Percentiles rank a stretch among this genome's conserved stretches.
Evolutionary conservation across 2,797 vertebrate species (phyloP).

Genomic region (Syncerus caffer): DNA sequence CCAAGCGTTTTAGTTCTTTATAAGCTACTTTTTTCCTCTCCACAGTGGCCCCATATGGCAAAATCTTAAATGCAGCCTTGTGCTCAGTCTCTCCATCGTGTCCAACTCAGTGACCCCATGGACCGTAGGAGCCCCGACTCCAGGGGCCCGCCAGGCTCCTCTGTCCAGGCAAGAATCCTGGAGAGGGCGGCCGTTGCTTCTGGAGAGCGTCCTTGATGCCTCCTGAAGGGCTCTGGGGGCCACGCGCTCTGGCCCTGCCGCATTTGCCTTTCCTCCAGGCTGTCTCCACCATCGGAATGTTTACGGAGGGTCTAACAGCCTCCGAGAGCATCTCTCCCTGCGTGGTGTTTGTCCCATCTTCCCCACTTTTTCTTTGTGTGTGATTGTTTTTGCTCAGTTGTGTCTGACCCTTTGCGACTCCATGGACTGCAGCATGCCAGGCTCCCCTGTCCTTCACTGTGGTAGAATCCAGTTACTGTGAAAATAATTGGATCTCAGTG

Average conservation of each 20-base stretch:
- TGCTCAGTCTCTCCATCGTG: accelerated
- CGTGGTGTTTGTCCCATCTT: neutral
- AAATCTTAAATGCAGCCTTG: neutral
- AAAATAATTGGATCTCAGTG: neutral
- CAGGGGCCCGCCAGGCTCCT: neutral
- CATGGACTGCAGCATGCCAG: neutral
- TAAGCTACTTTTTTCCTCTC: neutral
- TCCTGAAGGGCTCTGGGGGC: neutral
- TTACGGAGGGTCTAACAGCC: neutral
- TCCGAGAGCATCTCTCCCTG: neutral
- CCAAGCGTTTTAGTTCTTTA: neutral
- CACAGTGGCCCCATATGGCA: neutral
- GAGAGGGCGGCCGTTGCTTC: neutral
- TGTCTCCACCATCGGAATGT: neutral
- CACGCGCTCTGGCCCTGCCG: neutral
- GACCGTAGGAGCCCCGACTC: neutral
- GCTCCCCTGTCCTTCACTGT: neutral
- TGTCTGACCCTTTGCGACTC: neutral
- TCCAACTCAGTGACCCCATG: neutral
- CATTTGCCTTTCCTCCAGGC: neutral
- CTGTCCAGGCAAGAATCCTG: neutral
- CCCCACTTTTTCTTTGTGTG: neutral
- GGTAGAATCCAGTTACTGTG: neutral
- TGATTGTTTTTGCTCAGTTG: neutral
- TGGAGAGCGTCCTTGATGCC: neutral